These are phyloP conservation scores for Anticlea derivata DNA, from an alignment of 2,888 invertebrate genomes.

Conservation along the genomic window DNA sequence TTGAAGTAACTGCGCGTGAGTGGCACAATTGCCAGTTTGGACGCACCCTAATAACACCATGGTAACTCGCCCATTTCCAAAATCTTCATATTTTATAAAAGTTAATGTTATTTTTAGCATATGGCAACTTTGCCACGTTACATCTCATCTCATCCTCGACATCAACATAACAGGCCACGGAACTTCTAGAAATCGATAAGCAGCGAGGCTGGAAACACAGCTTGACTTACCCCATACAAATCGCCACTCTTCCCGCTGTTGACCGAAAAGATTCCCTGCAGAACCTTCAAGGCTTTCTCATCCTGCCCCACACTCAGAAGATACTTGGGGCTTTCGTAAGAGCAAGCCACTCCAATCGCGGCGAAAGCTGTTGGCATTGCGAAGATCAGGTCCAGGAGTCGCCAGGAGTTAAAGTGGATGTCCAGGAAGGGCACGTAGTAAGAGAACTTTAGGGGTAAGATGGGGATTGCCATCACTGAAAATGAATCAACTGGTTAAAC, in stretches of 20 bases:
- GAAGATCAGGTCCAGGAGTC: slow-evolving; percentile 86
- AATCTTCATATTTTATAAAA: too few species aligned
- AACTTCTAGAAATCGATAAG: too few species aligned
- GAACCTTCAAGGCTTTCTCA: slow-evolving; percentile 79
- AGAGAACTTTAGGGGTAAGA: slow-evolving; percentile 84
- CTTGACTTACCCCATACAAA: slow-evolving; percentile 54
- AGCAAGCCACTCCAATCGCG: slow-evolving; percentile 76
- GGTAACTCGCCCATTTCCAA: too few species aligned
- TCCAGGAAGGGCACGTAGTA: slow-evolving; percentile 67
- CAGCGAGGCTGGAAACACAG: too few species aligned
- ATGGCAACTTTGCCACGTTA: too few species aligned
- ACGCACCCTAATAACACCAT: too few species aligned
- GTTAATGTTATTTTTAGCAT: too few species aligned
- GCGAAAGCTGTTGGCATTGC: slow-evolving; percentile 85
- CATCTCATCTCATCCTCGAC: too few species aligned
- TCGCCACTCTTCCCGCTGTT: slow-evolving; percentile 59
- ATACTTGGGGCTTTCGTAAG: slow-evolving; percentile 92
- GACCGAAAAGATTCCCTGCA: slow-evolving; percentile 56
- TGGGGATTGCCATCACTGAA: slow-evolving; percentile 86
- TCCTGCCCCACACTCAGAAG: slow-evolving; percentile 82
- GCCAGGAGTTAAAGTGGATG: slow-evolving; percentile 88
- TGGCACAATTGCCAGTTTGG: too few species aligned
- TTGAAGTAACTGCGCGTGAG: too few species aligned
- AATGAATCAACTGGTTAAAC: too few species aligned
- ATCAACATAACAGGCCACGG: too few species aligned